A percentile compares a stretch with the other conserved stretches of the same genome.
Conservation (phyloP, 2,113 vertebrate genomes). For the Phalacrocorax aristotelis region DNA sequence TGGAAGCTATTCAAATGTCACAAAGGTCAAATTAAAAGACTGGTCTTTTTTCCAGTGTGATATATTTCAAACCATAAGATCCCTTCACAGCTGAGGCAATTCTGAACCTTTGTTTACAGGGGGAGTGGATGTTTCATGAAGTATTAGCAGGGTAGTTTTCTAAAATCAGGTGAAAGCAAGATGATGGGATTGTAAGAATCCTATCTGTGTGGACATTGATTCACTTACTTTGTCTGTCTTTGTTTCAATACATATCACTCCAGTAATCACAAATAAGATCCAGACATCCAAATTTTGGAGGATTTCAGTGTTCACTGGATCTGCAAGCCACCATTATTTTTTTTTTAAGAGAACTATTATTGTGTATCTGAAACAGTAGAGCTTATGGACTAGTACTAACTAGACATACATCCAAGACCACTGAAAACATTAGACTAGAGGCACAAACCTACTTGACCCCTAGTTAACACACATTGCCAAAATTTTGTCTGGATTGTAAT, state of each 20-base stretch:
- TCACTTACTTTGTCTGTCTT: neutral
- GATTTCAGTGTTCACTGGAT: neutral
- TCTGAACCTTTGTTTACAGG: neutral
- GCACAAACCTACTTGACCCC: neutral
- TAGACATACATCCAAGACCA: neutral
- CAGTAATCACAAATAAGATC: neutral
- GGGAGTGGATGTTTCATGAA: neutral
- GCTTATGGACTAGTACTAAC: neutral
- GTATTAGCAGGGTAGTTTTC: neutral
- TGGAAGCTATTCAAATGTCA: neutral
- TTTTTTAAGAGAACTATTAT: neutral
- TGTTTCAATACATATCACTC: neutral
- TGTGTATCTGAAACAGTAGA: neutral
- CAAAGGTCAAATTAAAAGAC: conserved; percentile 31
- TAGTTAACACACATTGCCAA: neutral
- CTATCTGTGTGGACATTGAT: fast-evolving
- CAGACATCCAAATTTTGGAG: neutral
- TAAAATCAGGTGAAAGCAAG: neutral
- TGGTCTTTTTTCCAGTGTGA: neutral
- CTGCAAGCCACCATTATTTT: neutral
- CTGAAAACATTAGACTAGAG: neutral
- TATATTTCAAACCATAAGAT: neutral
- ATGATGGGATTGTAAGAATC: neutral
- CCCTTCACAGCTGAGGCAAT: neutral
- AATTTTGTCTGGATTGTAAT: neutral